A percentile compares a stretch with the other conserved stretches of the same genome.
Evolutionary conservation across 2,888 invertebrate species (phyloP).

Genomic region (Melanargia galathea): DNA sequence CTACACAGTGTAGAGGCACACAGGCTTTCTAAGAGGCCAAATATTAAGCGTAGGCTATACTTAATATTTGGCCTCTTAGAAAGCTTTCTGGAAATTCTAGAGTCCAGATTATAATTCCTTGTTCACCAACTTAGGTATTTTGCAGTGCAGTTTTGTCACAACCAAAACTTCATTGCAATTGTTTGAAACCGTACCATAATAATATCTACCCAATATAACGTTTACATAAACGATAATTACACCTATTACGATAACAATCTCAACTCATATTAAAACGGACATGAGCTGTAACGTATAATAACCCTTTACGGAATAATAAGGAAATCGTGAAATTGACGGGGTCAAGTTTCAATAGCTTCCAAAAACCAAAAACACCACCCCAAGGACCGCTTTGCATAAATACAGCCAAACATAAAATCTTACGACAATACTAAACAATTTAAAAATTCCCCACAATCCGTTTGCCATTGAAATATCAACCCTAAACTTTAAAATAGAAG

Average conservation of each 20-base stretch:
- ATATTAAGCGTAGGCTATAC: too few relatives aligned
- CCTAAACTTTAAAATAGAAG: conserved; percentile 38
- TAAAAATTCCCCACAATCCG: conserved; percentile 20
- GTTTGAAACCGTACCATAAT: neutral
- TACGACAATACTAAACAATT: conserved; percentile 66
- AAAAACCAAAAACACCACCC: conserved; percentile 77
- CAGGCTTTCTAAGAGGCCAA: too few relatives aligned
- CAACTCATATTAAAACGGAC: conserved; percentile 45
- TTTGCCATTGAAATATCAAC: conserved; percentile 40
- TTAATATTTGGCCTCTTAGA: too few relatives aligned
- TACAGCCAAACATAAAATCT: conserved; percentile 77
- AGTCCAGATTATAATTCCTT: too few relatives aligned
- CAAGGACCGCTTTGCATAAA: conserved; percentile 77
- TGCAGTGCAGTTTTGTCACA: neutral
- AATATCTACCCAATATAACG: conserved; percentile 9
- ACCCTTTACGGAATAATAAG: conserved; percentile 58
- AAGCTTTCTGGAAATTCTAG: too few relatives aligned
- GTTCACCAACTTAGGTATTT: too few relatives aligned
- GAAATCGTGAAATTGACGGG: conserved; percentile 52
- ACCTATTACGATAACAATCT: conserved; percentile 35
- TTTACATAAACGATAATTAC: conserved; percentile 19
- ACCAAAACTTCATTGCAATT: conserved; percentile 5
- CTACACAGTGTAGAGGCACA: too few relatives aligned
- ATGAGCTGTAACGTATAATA: conserved; percentile 45
- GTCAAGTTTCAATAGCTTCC: conserved; percentile 73